Base-by-base conservation (phyloP, 2,113 vertebrate genomes). In the Phylloscopus trochiloides region DNA sequence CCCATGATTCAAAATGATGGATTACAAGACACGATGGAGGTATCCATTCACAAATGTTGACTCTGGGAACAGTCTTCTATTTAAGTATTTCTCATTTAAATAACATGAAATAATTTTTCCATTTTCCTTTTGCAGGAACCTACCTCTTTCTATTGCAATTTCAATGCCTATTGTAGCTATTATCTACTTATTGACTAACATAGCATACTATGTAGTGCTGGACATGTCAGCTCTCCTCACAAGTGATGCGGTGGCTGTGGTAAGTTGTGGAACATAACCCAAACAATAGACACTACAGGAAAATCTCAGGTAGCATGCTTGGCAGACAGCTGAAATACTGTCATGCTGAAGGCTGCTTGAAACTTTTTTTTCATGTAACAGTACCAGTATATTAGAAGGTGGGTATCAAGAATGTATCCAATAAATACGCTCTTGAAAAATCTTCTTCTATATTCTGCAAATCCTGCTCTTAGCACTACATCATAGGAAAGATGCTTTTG, bases 121-220 rank as follows among this genome's bases (percentile, higher is more conserved):
- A 4, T 68, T 83, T 91, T 95, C 70, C 79, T 89, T 77, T 61
- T 92, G 21, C 84, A 98, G 98, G 95, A 99, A 99, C 94, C 96
- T 99, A n/a, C 98, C 98, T 26, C 88, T 98, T 93, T 98, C 98
- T 77, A 99, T 99, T 68, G 98, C 97, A 55, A 96, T 98, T 88
- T 98, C 98, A 71, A 98, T 99, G 98, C 98, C 98, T 52, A 95
- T 98, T 45, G 98, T 99, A 91, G 98, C 98, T 42, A 57, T 98
- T 86, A 98, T 98, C 96, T 99, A 99, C 95, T 91, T 99, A 79
- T 68, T 99, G 97, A 99, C 98, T 72, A 99, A 98, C n/a, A 97
- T 98, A 94, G 98, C 98, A 0, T 99, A 99, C 87, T 99, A 99
- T 3, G 96, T 97, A 29, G 98, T 98, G 43, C 71, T 99, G 95